These are phyloP conservation scores for Bombus picipes DNA, from an alignment of 1,140 invertebrate genomes.

Conservation along the genomic window DNA sequence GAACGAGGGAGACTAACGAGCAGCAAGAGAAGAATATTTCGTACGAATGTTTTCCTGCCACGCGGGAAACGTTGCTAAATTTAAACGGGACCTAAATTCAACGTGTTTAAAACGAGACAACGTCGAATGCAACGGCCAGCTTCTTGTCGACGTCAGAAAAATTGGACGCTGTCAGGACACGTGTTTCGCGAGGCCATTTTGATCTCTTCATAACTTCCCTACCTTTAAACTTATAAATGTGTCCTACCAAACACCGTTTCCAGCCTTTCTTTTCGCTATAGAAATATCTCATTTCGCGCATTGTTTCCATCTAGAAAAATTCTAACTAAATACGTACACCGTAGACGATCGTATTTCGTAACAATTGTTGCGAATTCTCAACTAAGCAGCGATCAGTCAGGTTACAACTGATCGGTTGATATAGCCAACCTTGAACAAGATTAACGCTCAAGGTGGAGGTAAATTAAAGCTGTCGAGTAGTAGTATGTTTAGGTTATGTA, in stretches of 20 bases:
- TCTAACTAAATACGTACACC: too few species aligned
- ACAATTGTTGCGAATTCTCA: too few species aligned
- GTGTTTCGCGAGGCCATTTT: background rate
- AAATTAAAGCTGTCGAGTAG: too few species aligned
- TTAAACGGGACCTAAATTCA: slow-evolving; percentile 61
- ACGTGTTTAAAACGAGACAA: slow-evolving; percentile 31
- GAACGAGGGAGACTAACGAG: slow-evolving; percentile 34
- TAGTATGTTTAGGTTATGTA: too few species aligned
- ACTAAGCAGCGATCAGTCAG: too few species aligned
- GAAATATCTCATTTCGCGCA: background rate
- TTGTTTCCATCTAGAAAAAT: too few species aligned
- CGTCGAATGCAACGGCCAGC: slow-evolving; percentile 29
- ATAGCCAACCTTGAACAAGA: too few species aligned
- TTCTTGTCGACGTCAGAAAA: slow-evolving; percentile 13
- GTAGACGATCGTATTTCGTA: too few species aligned
- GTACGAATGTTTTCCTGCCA: slow-evolving; percentile 36
- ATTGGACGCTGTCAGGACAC: slow-evolving; percentile 16
- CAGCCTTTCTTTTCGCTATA: background rate
- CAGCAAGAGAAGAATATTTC: slow-evolving; percentile 25
- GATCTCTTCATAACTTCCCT: background rate
- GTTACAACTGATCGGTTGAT: too few species aligned
- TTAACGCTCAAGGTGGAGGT: too few species aligned
- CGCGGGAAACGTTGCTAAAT: slow-evolving; percentile 55
- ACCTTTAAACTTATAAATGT: background rate
- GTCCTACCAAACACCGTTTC: background rate